Conservation (phyloP, 1,140 invertebrate species). For the Diachasma alloeum region DNA sequence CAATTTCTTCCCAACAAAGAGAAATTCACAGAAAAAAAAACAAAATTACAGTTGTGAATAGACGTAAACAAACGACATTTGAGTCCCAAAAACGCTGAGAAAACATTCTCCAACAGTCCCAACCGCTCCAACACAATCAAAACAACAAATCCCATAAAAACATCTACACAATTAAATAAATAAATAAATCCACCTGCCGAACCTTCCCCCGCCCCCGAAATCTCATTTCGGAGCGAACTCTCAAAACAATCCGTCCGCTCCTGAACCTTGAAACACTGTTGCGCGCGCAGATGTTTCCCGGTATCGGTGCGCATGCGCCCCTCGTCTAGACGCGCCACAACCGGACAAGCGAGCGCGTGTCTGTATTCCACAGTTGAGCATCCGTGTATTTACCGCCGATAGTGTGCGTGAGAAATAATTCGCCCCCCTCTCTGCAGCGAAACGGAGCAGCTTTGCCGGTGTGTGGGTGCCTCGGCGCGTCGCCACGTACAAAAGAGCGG, state of each 20-base stretch:
- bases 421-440: not conserved
- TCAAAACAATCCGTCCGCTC: not conserved
- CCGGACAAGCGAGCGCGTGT: constrained; percentile 2
- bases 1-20: no score
- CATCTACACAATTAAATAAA: not conserved
- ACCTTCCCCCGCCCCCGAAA: no score
- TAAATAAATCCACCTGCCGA: not conserved
- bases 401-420: not conserved
- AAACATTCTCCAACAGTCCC: no score
- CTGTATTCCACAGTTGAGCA: constrained; percentile 10
- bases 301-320: constrained; percentile 2
- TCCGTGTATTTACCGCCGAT: not conserved
- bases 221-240: not conserved
- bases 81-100: no score
- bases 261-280: constrained; percentile 13
- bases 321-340: not conserved
- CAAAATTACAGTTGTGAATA: no score
- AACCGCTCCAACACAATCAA: no score
- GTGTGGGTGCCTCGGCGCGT: not conserved
- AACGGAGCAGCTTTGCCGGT: not conserved
- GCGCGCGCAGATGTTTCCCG: not conserved
- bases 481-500: not conserved
- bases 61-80: no score
- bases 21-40: no score
- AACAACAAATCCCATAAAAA: no score